Percentiles rank a stretch among this genome's conserved stretches.
Conservation (phyloP, 2,113 vertebrate species). For the Rutilus rutilus region DNA sequence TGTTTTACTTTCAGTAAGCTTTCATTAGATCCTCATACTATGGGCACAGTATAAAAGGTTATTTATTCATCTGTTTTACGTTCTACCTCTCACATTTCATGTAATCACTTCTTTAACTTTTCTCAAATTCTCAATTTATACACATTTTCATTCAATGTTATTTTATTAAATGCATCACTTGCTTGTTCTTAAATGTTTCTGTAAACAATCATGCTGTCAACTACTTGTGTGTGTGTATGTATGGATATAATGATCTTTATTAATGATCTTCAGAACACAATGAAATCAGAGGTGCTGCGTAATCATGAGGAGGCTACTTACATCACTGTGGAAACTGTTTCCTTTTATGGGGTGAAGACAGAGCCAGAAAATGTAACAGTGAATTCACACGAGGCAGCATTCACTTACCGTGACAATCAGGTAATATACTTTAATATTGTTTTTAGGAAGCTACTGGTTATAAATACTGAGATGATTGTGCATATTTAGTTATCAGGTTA, state of each 20-base stretch:
- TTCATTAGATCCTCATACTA: not conserved
- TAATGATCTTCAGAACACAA: slow-evolving; percentile 71
- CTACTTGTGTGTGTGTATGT: not conserved
- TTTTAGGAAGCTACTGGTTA: not conserved
- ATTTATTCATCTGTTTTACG: not conserved
- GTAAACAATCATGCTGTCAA: not conserved
- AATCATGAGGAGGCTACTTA: slow-evolving; percentile 70
- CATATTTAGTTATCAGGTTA: not conserved
- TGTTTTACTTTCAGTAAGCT: not conserved
- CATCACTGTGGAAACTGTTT: slow-evolving; percentile 74
- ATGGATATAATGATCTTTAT: not conserved
- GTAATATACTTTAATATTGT: slow-evolving; percentile 62
- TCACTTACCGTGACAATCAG: slow-evolving; percentile 81
- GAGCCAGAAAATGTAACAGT: slow-evolving; percentile 77
- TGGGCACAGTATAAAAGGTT: not conserved
- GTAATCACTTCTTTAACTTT: not conserved
- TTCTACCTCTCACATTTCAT: not conserved
- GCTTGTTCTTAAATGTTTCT: not conserved
- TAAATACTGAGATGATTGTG: not conserved
- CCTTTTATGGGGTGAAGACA: slow-evolving; percentile 80
- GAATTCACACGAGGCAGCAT: slow-evolving; percentile 77
- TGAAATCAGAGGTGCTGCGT: slow-evolving; percentile 82
- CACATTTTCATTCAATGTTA: not conserved
- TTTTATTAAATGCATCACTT: not conserved
- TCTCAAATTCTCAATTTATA: too few species aligned